A percentile compares a stretch with the other conserved stretches of the same genome.
These are phyloP conservation scores for Dascillus cervinus DNA, from an alignment of 2,888 invertebrate species.

Conservation along the genomic window DNA sequence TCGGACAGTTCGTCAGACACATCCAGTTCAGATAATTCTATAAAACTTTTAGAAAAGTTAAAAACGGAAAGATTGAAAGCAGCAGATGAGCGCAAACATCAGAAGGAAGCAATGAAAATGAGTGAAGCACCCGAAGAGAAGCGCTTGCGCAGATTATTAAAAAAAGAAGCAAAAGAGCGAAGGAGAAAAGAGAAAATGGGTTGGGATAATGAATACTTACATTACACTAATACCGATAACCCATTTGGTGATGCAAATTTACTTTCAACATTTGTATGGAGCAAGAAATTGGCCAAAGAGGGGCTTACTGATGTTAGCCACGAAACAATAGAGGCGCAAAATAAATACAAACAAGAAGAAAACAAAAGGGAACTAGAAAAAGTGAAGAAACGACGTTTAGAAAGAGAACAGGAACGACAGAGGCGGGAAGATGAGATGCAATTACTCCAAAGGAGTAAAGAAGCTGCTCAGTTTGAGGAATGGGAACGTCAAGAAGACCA, in stretches of 20 bases:
- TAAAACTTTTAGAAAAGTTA: constrained; percentile 62
- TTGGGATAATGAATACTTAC: constrained; percentile 94
- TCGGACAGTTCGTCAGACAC: constrained; percentile 16
- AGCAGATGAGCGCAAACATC: constrained; percentile 55
- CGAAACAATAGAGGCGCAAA: constrained; percentile 75
- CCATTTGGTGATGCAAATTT: constrained; percentile 97
- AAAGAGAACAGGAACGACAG: constrained; percentile 81
- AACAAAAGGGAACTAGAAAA: constrained; percentile 90
- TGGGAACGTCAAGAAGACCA: constrained; percentile 97
- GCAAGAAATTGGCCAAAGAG: constrained; percentile 90
- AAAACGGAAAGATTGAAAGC: constrained; percentile 62
- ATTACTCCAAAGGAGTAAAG: constrained; percentile 78
- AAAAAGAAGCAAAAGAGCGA: constrained; percentile 87
- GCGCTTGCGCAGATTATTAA: constrained; percentile 66
- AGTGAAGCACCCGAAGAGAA: constrained; percentile 96
- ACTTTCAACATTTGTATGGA: constrained; percentile 93
- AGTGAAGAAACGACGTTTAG: constrained; percentile 80
- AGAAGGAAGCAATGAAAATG: constrained; percentile 74
- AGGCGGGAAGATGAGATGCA: constrained; percentile 75
- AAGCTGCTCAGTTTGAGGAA: constrained; percentile 83
- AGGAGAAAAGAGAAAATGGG: constrained; percentile 88
- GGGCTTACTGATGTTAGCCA: constrained; percentile 71
- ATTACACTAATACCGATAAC: constrained; percentile 97
- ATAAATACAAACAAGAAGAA: constrained; percentile 82
- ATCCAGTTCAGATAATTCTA: constrained; percentile 45